Conservation (phyloP, 2,888 invertebrate genomes). For the Lithosia quadra region DNA sequence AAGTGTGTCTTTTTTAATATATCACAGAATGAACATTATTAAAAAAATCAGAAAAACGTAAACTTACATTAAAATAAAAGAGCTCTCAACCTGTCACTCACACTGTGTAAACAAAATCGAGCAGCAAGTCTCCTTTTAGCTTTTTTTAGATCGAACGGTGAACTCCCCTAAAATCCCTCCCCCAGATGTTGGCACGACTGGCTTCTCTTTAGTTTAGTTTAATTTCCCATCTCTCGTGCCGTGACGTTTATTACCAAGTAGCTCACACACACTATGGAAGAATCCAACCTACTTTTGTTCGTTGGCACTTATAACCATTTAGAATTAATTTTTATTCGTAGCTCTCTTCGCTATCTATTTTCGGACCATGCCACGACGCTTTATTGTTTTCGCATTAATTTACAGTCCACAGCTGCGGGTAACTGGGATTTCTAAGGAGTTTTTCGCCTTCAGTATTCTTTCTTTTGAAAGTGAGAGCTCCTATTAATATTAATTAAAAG, state of each 20-base stretch:
- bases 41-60: constrained; percentile 20
- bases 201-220: constrained; percentile 84
- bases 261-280: constrained; percentile 68
- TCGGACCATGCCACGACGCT: constrained; percentile 70
- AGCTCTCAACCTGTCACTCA: constrained; percentile 75
- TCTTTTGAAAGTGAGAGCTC: constrained; percentile 83
- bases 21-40: background rate
- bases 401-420: constrained; percentile 83
- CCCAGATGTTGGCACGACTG: constrained; percentile 74
- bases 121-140: constrained; percentile 74
- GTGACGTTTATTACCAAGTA: constrained; percentile 80
- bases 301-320: constrained; percentile 79
- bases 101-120: constrained; percentile 78
- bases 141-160: constrained; percentile 58
- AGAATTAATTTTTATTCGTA: constrained; percentile 79
- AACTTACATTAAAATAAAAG: constrained; percentile 56
- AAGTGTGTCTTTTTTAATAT: background rate
- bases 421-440: constrained; percentile 84
- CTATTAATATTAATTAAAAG: constrained; percentile 87
- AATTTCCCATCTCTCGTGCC: constrained; percentile 83
- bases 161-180: constrained; percentile 68
- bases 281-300: constrained; percentile 72
- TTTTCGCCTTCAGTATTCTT: constrained; percentile 83
- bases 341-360: constrained; percentile 76
- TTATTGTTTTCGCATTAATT: constrained; percentile 87